phyloP scores from a whole-genome alignment of 92 coral and sea anemone genomes.

The Heteractis magnifica region DNA sequence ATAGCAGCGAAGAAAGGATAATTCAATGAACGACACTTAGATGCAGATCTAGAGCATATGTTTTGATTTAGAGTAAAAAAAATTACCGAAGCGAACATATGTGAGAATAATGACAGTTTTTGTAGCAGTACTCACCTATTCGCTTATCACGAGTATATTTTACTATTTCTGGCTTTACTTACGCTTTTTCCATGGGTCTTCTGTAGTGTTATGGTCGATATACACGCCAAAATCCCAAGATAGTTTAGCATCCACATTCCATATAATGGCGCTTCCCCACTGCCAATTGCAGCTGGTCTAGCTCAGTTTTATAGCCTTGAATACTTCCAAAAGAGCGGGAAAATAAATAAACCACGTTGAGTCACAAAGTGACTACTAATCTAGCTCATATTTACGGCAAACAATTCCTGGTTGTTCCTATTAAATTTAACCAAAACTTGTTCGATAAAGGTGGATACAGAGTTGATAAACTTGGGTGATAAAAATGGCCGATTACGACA shows the following conservation, averaged over 20 bases:
- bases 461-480: neutral
- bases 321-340: conserved; percentile 8
- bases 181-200: conserved; percentile 11
- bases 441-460: neutral
- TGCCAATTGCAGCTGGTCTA: conserved; percentile 23
- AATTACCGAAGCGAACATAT: no score
- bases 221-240: conserved; percentile 8
- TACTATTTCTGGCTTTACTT: neutral
- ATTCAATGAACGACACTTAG: no score
- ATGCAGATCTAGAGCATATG: no score
- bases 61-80: no score
- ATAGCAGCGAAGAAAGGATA: no score
- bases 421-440: neutral
- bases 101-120: no score
- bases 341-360: neutral
- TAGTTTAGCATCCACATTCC: conserved; percentile 28
- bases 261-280: conserved; percentile 12
- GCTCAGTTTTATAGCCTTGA: neutral
- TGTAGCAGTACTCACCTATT: neutral
- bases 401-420: neutral
- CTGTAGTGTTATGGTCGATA: neutral
- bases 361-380: neutral
- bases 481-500: neutral
- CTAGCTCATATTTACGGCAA: neutral
- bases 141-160: neutral